A percentile compares a stretch with the other conserved stretches of the same genome.
Conservation (phyloP, 1,140 invertebrate genomes). For the Hypothenemus hampei region DNA sequence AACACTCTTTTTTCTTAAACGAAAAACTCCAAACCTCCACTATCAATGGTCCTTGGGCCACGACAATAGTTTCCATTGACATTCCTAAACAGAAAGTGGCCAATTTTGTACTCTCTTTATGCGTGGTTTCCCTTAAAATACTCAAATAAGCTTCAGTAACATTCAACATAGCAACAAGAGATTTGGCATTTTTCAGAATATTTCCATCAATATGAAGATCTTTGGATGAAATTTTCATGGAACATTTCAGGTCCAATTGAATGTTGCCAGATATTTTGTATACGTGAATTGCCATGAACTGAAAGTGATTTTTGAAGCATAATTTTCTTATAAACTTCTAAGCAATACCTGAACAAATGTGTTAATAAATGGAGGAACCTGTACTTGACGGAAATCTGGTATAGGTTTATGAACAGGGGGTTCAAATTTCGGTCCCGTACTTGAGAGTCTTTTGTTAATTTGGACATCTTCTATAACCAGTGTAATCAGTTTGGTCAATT, state of each 20-base stretch:
- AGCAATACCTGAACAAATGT: conserved; percentile 70
- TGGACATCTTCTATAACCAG: conserved; percentile 78
- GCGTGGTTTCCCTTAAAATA: conserved; percentile 43
- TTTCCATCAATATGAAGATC: conserved; percentile 75
- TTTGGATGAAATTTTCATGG: conserved; percentile 68
- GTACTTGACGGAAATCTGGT: conserved; percentile 63
- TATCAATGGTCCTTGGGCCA: conserved; percentile 69
- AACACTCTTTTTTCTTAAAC: background rate
- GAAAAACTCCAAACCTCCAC: conserved; percentile 58
- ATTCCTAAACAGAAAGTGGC: conserved; percentile 67
- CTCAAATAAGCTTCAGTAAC: conserved; percentile 54
- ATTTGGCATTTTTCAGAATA: conserved; percentile 64
- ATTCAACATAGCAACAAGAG: conserved; percentile 65
- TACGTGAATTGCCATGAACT: conserved; percentile 84
- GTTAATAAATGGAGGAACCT: conserved; percentile 71
- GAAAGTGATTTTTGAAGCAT: conserved; percentile 14
- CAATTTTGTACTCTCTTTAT: conserved; percentile 51
- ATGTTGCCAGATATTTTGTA: conserved; percentile 74
- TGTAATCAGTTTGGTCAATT: conserved; percentile 80
- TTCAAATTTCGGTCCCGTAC: too few species aligned
- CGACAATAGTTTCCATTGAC: conserved; percentile 67
- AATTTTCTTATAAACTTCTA: background rate
- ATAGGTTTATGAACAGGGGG: background rate
- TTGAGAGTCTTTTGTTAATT: conserved; percentile 72
- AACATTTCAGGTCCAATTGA: conserved; percentile 59